Evolutionary conservation across 2,888 invertebrate species (phyloP).

Genomic region (Meganola albula): DNA sequence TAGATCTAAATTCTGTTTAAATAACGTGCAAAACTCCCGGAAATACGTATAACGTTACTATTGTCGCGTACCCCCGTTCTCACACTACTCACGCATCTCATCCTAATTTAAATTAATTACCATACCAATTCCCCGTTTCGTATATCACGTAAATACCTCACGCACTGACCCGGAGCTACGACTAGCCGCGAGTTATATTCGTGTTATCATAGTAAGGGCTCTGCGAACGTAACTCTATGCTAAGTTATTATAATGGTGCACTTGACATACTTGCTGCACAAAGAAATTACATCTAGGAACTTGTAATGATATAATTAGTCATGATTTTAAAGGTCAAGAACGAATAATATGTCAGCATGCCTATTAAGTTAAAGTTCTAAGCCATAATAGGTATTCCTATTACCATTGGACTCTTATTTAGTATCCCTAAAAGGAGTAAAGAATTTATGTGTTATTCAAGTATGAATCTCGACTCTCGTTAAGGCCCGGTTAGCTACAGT

Average conservation of each 20-base stretch:
- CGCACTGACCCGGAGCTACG: conserved; percentile 27
- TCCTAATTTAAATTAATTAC: conserved; percentile 43
- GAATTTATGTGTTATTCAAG: too few species aligned
- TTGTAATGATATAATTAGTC: conserved; percentile 26
- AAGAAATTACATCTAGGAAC: conserved; percentile 31
- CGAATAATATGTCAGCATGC: too few species aligned
- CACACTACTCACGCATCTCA: conserved; percentile 37
- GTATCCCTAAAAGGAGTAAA: too few species aligned
- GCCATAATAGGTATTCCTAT: too few species aligned
- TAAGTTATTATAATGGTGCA: conserved; percentile 21
- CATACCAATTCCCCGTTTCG: conserved; percentile 35
- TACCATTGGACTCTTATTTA: too few species aligned
- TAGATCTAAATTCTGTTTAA: conserved; percentile 3
- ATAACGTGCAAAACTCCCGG: conserved; percentile 28
- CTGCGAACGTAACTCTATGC: conserved; percentile 8
- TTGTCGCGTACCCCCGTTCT: conserved; percentile 8
- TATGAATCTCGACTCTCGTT: too few species aligned
- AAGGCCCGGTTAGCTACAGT: too few species aligned
- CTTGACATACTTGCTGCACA: conserved; percentile 36
- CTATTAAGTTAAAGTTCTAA: too few species aligned
- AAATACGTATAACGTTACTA: conserved; percentile 22
- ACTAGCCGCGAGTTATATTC: conserved; percentile 21
- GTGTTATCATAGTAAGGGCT: conserved; percentile 21
- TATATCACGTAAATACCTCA: conserved; percentile 26
- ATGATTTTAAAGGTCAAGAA: conserved; percentile 18